Evolutionary conservation across 2,888 invertebrate species (phyloP), one percentile per base, ranked within the genome.

Genomic region (Habrosyne pyritoides): DNA sequence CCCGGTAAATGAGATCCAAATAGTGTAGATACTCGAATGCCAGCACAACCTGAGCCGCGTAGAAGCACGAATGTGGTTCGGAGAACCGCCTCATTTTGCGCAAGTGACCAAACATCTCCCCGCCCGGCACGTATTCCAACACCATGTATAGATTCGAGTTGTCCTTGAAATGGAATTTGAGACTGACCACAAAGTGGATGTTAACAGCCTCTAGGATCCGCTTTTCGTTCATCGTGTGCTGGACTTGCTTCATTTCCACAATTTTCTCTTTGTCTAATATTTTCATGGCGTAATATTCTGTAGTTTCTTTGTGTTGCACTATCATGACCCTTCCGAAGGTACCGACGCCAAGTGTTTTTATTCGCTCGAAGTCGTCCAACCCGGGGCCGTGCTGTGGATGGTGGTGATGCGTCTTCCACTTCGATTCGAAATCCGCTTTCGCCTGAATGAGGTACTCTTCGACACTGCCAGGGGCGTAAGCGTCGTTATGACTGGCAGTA

Each of bases 211-310:
- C 99, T 75, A 99, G 94, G 84, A 99, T 99, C 84, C 98, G 96
- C 93, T 99, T 99, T 93, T 99, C 99, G 93, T 99, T 99, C 72
- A 99, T 93, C 63, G 99, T 99, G 89, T 99, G 99, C 93, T 99
- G 99, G 59, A 99, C 99, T 93, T 99, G 99, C 94, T 99, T 99
- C 91, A 99, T 94, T 93, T 99, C 99, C 54, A 99, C 99, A 64
- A 99, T 99, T 95, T 99, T 99, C 91, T 99, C 99, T 95, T 99
- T 99, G 93, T 99, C 99, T 84, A 99, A 95, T 88, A 99, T 99
- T 95, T 99, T 99, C 99, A 99, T 99, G 79, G 99, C 99, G 92
- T 97, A 99, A 92, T 97, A 99, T 89, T 98, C 97, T 94, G 98
- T 98, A 81, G 96, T 97, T 58, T 97, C 96, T 93, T 99, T 99